Conservation (phyloP, 2,113 vertebrate species). For the Phalacrocorax brasilianus region DNA sequence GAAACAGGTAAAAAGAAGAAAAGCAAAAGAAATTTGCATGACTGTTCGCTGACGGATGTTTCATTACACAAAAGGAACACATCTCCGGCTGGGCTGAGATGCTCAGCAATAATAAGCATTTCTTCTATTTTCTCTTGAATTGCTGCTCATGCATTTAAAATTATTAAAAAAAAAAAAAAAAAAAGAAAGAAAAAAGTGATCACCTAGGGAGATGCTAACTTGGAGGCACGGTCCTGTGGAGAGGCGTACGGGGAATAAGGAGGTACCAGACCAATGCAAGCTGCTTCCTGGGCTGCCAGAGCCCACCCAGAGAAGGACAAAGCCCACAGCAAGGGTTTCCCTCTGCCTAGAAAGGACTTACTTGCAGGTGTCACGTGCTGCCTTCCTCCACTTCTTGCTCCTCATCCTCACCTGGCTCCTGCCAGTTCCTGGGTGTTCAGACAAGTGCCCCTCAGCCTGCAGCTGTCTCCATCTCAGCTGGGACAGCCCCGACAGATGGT, state of each 20-base stretch:
- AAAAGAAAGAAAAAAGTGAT: not conserved
- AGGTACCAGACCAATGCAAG: not conserved
- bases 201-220: not conserved
- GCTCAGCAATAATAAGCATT: not conserved
- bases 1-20: not conserved
- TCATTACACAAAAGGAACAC: not conserved
- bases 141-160: not conserved
- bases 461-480: not conserved
- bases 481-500: not conserved
- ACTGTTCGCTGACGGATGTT: not conserved
- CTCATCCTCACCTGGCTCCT: not conserved
- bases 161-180: not conserved
- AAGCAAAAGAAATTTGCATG: not conserved
- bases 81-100: not conserved
- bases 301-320: not conserved
- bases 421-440: not conserved
- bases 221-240: fast-evolving
- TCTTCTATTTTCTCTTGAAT: not conserved
- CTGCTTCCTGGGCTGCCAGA: not conserved
- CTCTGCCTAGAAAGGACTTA: fast-evolving
- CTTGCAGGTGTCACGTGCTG: fast-evolving
- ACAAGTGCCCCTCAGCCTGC: not conserved
- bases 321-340: not conserved
- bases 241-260: not conserved
- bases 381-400: not conserved